Conservation (phyloP, 2,113 vertebrate species). For the Ciconia boyciana region DNA sequence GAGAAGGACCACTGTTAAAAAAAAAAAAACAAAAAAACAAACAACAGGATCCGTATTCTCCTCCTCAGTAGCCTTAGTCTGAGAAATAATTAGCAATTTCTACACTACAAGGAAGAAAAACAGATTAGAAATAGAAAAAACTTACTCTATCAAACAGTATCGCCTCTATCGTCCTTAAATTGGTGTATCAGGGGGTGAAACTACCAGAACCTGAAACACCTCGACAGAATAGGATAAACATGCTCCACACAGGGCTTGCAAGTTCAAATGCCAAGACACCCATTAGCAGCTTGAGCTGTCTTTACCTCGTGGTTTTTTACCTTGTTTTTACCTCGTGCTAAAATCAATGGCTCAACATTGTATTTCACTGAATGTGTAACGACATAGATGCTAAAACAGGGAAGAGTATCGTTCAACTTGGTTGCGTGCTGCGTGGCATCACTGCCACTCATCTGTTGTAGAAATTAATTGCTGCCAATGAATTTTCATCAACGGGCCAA, state of each 20-base stretch:
- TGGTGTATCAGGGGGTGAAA: no score
- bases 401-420: rapidly evolving
- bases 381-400: rapidly evolving
- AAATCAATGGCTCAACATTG: rapidly evolving
- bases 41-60: rapidly evolving
- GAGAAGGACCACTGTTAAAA: neutral
- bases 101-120: neutral
- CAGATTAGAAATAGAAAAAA: neutral
- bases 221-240: neutral
- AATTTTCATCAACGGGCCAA: neutral
- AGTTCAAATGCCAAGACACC: neutral
- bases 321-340: neutral
- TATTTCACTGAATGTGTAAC: neutral
- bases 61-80: neutral
- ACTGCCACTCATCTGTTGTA: neutral
- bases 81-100: neutral
- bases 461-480: neutral
- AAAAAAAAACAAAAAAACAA: neutral
- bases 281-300: neutral
- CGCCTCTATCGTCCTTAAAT: neutral
- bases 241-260: neutral
- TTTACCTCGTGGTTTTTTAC: neutral
- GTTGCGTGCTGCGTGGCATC: rapidly evolving
- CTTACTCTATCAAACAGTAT: no score
- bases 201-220: neutral